Conservation (phyloP, 1,140 invertebrate genomes). For the Lerema accius region DNA sequence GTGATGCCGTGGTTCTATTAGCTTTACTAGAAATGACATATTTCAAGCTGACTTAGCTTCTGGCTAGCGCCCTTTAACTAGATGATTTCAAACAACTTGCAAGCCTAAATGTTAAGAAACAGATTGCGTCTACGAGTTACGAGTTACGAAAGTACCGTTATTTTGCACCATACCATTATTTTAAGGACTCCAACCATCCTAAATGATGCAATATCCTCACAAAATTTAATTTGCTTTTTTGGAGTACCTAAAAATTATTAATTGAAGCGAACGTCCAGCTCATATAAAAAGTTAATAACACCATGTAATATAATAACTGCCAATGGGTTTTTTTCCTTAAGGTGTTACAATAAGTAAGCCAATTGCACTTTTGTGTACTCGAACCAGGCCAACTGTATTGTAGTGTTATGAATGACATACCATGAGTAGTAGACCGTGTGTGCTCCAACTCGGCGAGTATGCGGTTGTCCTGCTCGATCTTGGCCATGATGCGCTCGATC, state of each 20-base stretch:
- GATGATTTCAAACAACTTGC: background rate
- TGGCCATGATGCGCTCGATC: conserved; percentile 96
- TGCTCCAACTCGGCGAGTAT: conserved; percentile 95
- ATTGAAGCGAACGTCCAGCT: no score
- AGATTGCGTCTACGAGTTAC: background rate
- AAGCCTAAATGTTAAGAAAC: background rate
- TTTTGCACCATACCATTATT: no score
- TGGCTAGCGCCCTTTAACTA: background rate
- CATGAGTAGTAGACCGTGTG: conserved; percentile 85
- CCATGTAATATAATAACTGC: no score
- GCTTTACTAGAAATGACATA: background rate
- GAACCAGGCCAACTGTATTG: no score
- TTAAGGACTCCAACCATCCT: background rate
- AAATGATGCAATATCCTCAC: background rate
- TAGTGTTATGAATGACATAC: no score
- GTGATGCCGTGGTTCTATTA: background rate
- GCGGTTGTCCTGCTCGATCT: conserved; percentile 94
- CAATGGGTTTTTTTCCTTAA: no score
- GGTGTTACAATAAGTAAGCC: no score
- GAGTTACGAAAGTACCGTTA: background rate
- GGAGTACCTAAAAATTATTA: no score
- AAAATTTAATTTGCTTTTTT: background rate
- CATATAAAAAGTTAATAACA: no score
- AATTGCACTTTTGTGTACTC: no score
- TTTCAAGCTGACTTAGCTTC: background rate